Percentiles rank a stretch among this genome's conserved stretches.
phyloP scores from a whole-genome alignment of 1,140 invertebrate species.

The Tetragnatha versicolor region DNA sequence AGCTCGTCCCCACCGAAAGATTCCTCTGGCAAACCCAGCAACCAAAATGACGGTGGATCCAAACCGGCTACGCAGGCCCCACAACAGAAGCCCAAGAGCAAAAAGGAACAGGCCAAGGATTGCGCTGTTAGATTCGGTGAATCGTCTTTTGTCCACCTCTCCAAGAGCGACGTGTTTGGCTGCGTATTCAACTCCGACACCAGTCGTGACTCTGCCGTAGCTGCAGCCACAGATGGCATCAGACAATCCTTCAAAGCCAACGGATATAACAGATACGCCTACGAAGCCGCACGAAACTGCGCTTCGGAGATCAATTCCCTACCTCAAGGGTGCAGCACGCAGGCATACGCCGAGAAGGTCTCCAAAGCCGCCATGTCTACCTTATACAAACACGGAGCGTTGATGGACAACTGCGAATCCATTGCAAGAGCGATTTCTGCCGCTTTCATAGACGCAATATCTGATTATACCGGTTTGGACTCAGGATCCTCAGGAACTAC shows the following conservation, averaged over 20 bases:
- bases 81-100: not conserved
- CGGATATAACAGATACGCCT: not conserved
- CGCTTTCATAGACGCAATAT: not conserved
- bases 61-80: not conserved
- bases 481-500: not conserved
- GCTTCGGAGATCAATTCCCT: not conserved
- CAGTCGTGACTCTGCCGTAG: not conserved
- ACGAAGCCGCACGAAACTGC: not conserved
- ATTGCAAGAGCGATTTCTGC: not conserved
- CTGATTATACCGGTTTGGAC: not conserved
- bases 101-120: not conserved
- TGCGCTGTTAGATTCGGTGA: conserved; percentile 22
- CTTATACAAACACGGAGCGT: not conserved
- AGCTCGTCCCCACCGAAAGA: not conserved
- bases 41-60: not conserved
- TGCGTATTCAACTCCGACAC: not conserved
- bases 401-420: not conserved
- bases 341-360: conserved; percentile 20
- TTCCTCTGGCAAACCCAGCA: not conserved
- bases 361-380: not conserved
- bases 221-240: not conserved
- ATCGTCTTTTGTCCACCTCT: not conserved
- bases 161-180: not conserved
- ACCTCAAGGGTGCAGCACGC: not conserved
- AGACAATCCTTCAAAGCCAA: not conserved